Base-by-base conservation (phyloP, 2,797 vertebrate genomes). In the Salmo trutta region DNA sequence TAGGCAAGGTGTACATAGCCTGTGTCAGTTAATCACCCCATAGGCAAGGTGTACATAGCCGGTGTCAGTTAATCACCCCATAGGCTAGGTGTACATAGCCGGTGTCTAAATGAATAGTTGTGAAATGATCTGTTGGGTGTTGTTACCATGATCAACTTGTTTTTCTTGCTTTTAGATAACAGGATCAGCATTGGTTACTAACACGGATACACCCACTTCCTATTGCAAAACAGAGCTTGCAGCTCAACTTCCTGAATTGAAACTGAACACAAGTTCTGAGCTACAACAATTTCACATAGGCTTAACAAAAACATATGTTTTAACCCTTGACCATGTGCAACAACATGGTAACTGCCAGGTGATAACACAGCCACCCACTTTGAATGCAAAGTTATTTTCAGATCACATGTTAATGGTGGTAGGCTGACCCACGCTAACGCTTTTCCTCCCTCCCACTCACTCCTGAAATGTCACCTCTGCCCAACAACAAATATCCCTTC, bases 331-430 rank as follows among this genome's bases (percentile, higher is more conserved):
- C 31, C 16, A 19, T 68, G 29, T 33, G 65, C 4, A 27, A 29
- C 24, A 68, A 27, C 59, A 6, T 8, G 66, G 29, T 19, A 19
- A 21, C 17, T 19, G n/a, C 19, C 36, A 70, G 6, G 4, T n/a
- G 68, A 70, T 1, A 41, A 68, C 2, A 70, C 33, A 51, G 19
- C 29, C 53, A 33, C 6, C 31, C 52, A n/a, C 29, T 71, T 52
- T 71, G n/a, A 7, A n/a, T 62, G 8, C 72, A 75, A 85, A 85
- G 90, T 87, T 84, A 94, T 93, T 94, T 94, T 92, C 88, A 92
- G 90, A 88, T 89, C 88, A 81, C 87, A 74, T 75, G 69, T 80
- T 81, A 78, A 79, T 7, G 62, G 77, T 75, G 84, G 73, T 81
- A 73, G 78, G 79, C 56, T 74, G 74, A 76, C 69, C 90, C 83